A percentile compares a stretch with the other conserved stretches of the same genome.
These are phyloP conservation scores for Entelurus aequoreus DNA, from an alignment of 2,113 vertebrate genomes.

Conservation along the genomic window DNA sequence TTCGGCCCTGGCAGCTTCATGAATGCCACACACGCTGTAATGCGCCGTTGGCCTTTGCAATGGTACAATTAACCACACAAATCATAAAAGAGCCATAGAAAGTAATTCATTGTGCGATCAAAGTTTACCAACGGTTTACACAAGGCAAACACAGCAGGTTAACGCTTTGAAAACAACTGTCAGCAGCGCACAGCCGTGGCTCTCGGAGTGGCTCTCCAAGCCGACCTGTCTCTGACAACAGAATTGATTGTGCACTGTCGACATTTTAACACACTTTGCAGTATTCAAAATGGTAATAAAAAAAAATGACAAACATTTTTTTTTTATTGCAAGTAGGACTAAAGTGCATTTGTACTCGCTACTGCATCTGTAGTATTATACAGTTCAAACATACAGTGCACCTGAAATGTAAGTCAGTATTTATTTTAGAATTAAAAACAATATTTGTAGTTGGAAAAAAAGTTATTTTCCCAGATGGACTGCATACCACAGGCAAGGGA, in stretches of 20 bases:
- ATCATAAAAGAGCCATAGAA: slow-evolving; percentile 32
- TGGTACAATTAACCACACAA: slow-evolving; percentile 23
- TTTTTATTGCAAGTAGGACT: too few species aligned
- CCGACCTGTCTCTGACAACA: not conserved
- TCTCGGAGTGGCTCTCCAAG: not conserved
- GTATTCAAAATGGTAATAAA: not conserved
- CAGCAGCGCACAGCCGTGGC: not conserved
- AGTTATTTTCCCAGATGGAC: too few species aligned
- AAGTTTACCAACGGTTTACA: slow-evolving; percentile 39
- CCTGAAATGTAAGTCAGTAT: too few species aligned
- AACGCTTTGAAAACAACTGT: not conserved
- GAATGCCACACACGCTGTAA: not conserved
- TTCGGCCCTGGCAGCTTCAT: not conserved
- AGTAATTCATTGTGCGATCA: slow-evolving; percentile 23
- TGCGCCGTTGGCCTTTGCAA: slow-evolving; percentile 8
- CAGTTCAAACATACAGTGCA: too few species aligned
- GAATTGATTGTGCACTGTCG: too few species aligned
- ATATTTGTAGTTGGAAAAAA: too few species aligned
- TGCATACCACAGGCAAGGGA: too few species aligned
- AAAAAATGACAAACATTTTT: too few species aligned
- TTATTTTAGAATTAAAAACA: too few species aligned
- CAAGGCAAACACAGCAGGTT: slow-evolving; percentile 26
- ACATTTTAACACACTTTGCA: too few species aligned
- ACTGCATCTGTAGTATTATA: too few species aligned
- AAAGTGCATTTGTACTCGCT: too few species aligned